Base-by-base conservation (phyloP, 37 sponge, comb jelly and placozoan species). In the Haliclona indistincta region DNA sequence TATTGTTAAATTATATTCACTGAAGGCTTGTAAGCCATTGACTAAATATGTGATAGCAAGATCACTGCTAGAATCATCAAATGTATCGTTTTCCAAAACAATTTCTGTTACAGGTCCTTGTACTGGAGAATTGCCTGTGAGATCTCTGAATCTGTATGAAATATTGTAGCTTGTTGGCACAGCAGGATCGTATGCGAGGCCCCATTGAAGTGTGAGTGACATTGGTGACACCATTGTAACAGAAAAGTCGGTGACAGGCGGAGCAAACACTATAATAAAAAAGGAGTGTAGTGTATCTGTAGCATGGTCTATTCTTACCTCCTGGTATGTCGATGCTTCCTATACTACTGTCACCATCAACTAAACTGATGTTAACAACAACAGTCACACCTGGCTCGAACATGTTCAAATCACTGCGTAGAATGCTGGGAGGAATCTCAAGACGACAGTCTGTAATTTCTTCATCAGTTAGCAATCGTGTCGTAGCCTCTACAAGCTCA, bases 191-290 rank as follows among this genome's bases (percentile, higher is more conserved):
- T 49, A 83, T 1, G 61, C 61, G 33, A 58, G 29, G 28, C 25
- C 37, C 83, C 83, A 83, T 23, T n/a, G 8, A 1, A 83, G 49
- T 4, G 34, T 28, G 17, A 83, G n/a, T 5, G 39, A 23, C 4
- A 69, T 72, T 1, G n/a, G n/a, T n/a, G n/a, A n/a, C n/a, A n/a
- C n/a, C n/a, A n/a, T n/a, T n/a, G n/a, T n/a, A n/a, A n/a, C n/a
- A n/a, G n/a, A n/a, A n/a, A n/a, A n/a, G n/a, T n/a, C n/a, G n/a
- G n/a, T n/a, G n/a, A 62, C 53, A 2, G 37, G 25, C n/a, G 81
- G 81, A 45, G 81, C 71, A 71, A 80, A 80, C 19, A 28, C 81
- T 80, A 37, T 43, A 71, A 17, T 37, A 32, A 54, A 39, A 32
- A 37, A 63, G 29, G n/a, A n/a, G n/a, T n/a, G n/a, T 6, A 58